Percentiles rank a stretch among this genome's conserved stretches.
These are phyloP conservation scores for Oreochromis grahami DNA, from an alignment of 2,797 vertebrate genomes.

Conservation along the genomic window DNA sequence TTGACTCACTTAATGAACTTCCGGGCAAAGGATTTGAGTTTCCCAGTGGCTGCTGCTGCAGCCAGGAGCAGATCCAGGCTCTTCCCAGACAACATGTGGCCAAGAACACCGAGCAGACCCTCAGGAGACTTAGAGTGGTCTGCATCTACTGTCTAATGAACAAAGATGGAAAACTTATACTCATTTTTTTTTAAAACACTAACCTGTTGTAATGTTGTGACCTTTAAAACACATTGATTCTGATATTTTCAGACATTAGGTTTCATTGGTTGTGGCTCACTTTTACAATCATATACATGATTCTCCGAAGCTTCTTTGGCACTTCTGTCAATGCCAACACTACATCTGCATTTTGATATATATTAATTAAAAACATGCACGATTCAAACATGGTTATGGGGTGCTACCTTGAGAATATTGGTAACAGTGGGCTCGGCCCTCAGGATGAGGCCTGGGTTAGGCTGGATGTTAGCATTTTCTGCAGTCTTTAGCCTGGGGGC, in stretches of 20 bases:
- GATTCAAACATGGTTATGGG: neutral
- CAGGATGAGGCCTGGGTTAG: constrained; percentile 94
- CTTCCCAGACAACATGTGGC: constrained; percentile 98
- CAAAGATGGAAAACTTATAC: neutral
- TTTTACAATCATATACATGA: neutral
- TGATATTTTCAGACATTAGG: neutral
- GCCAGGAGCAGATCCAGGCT: constrained; percentile 92
- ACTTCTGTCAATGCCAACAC: neutral
- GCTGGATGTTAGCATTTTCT: constrained; percentile 96
- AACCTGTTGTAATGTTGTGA: neutral
- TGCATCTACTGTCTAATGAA: constrained; percentile 89
- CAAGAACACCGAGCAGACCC: constrained; percentile 92
- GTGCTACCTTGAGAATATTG: constrained; percentile 92
- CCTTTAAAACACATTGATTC: neutral
- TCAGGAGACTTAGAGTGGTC: constrained; percentile 98
- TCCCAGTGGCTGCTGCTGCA: constrained; percentile 93
- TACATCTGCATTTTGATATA: neutral
- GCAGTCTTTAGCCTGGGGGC: constrained; percentile 87
- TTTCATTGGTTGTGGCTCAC: neutral
- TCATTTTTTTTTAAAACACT: neutral
- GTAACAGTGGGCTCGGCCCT: constrained; percentile 96
- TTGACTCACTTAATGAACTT: constrained; percentile 93
- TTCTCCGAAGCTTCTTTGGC: neutral
- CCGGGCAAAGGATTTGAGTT: constrained; percentile 94
- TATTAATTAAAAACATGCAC: neutral